These are phyloP conservation scores for Recurvirostra avosetta DNA, from an alignment of 2,113 vertebrate genomes.

Conservation along the genomic window DNA sequence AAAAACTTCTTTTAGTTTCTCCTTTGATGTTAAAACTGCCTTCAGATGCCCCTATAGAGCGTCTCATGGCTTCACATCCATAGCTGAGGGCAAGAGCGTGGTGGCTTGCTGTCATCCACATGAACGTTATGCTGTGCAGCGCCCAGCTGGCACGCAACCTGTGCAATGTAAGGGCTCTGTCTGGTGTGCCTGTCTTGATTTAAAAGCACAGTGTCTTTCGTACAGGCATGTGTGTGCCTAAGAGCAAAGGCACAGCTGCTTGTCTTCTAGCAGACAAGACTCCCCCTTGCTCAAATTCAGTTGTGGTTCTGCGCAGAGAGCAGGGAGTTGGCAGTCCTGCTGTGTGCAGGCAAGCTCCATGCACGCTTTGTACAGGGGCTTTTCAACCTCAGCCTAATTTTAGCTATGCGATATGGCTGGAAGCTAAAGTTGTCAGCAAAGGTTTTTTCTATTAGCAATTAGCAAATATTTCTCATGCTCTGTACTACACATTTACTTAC, in stretches of 20 bases:
- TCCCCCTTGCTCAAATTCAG: not conserved
- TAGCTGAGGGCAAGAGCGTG: accelerated
- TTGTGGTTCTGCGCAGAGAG: not conserved
- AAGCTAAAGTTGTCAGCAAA: not conserved
- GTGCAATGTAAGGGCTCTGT: not conserved
- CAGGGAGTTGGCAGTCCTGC: not conserved
- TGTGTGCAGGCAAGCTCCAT: not conserved
- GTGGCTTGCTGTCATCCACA: not conserved
- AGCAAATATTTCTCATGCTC: not conserved
- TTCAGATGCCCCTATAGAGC: not conserved
- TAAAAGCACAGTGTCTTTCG: not conserved
- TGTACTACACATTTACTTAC: not conserved
- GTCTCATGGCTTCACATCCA: not conserved
- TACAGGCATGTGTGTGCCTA: not conserved
- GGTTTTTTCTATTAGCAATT: not conserved
- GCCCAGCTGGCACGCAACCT: accelerated
- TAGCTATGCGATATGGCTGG: not conserved
- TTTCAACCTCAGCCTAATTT: not conserved
- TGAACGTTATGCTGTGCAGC: accelerated
- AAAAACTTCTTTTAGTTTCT: not conserved
- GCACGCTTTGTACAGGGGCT: accelerated
- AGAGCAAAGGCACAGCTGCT: not conserved
- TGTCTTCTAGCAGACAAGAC: not conserved
- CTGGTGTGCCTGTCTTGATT: accelerated
- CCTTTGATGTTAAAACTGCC: not conserved